Evolutionary conservation across 2,888 invertebrate genomes (phyloP).

Genomic region (Operophtera brumata): DNA sequence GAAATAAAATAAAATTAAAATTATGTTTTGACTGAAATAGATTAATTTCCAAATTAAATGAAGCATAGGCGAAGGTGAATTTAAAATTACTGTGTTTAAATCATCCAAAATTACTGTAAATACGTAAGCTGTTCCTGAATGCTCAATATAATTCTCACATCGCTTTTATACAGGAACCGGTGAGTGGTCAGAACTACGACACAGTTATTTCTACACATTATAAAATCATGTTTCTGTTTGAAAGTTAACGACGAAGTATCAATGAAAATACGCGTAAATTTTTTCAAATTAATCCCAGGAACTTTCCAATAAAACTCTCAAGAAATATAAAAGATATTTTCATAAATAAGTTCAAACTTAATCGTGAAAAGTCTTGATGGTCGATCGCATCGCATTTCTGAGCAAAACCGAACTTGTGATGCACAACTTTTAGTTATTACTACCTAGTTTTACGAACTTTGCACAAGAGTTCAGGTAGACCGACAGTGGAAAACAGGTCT

Average conservation of each 20-base stretch:
- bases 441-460: conserved; percentile 17
- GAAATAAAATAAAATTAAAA: too few species aligned
- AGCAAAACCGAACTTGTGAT: conserved; percentile 15
- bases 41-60: too few species aligned
- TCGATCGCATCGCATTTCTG: conserved; percentile 7
- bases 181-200: too few species aligned
- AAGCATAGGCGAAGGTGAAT: too few species aligned
- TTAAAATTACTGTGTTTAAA: too few species aligned
- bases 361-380: conserved; percentile 11
- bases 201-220: too few species aligned
- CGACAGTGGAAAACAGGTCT: conserved; percentile 1
- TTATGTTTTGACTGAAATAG: too few species aligned
- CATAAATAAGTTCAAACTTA: conserved; percentile 13
- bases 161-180: too few species aligned
- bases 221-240: too few species aligned
- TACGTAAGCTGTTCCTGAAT: too few species aligned
- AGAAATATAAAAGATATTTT: conserved; percentile 3
- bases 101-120: too few species aligned
- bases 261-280: background rate
- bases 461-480: conserved; percentile 12
- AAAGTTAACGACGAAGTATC: background rate
- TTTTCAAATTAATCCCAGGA: background rate
- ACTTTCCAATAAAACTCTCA: background rate
- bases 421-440: conserved; percentile 1
- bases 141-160: too few species aligned